Percentiles rank a stretch among this genome's conserved stretches.
Conservation (phyloP, 2,113 vertebrate species). For the Neotoma lepida region DNA sequence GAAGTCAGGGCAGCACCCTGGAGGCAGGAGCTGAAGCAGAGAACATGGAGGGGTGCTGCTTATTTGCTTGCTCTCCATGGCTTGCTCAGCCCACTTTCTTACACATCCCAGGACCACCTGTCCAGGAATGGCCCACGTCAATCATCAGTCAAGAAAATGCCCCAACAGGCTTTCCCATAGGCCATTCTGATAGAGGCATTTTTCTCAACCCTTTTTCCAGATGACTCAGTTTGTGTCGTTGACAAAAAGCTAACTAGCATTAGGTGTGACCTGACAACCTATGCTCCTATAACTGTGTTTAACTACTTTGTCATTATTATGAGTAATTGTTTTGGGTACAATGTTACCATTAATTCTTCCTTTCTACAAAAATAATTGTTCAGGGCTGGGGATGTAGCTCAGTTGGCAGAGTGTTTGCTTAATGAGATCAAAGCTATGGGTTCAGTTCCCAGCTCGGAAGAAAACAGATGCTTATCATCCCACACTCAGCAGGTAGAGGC, state of each 20-base stretch:
- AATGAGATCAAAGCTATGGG: no score
- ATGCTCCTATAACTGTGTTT: not conserved
- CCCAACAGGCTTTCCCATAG: not conserved
- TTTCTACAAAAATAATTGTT: not conserved
- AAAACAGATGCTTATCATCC: not conserved
- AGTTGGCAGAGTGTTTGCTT: not conserved
- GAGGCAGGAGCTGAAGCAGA: not conserved
- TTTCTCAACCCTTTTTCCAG: not conserved
- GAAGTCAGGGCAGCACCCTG: not conserved
- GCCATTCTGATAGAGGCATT: not conserved
- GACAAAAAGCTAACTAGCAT: not conserved
- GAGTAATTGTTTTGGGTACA: not conserved
- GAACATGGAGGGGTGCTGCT: not conserved
- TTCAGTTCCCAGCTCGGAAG: not conserved
- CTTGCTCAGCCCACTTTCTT: not conserved
- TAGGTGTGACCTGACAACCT: not conserved
- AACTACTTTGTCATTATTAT: not conserved
- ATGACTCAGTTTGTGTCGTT: not conserved
- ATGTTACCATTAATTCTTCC: not conserved
- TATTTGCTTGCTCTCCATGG: not conserved
- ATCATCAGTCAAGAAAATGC: not conserved
- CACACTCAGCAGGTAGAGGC: no score
- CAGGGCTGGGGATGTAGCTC: not conserved
- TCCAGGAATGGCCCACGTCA: not conserved
- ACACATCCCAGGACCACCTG: not conserved